A percentile compares a stretch with the other conserved stretches of the same genome.
These are phyloP conservation scores for Danio choprae DNA, from an alignment of 2,797 vertebrate species.

Conservation along the genomic window DNA sequence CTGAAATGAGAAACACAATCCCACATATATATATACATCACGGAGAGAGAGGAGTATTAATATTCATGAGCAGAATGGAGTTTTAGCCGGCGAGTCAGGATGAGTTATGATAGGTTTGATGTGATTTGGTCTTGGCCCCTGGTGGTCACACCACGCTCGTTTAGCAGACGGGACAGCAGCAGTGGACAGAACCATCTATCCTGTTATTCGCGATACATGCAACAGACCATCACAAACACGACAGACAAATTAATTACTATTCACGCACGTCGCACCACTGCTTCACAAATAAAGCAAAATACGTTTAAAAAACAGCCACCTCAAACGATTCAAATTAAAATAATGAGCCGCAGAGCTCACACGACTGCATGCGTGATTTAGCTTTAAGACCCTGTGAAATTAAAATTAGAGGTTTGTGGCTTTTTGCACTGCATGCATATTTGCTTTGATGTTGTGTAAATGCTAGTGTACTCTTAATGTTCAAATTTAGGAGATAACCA, in stretches of 20 bases:
- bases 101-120: conserved; percentile 66
- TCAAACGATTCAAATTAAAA: not conserved
- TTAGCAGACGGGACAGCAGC: conserved; percentile 54
- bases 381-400: conserved; percentile 1
- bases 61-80: conserved; percentile 69
- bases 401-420: conserved; percentile 10
- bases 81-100: conserved; percentile 60
- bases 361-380: not conserved
- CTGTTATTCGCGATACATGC: conserved; percentile 30
- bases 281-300: conserved; percentile 16
- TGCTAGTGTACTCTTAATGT: no score
- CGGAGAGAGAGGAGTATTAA: conserved; percentile 61
- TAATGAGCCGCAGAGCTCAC: not conserved
- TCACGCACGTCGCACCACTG: conserved; percentile 2
- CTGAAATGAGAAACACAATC: conserved; percentile 62
- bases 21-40: conserved; percentile 56
- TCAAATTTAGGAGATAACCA: not conserved
- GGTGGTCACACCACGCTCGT: conserved; percentile 45
- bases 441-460: not conserved
- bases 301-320: conserved; percentile 1
- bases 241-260: conserved; percentile 29
- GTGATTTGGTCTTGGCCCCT: conserved; percentile 65
- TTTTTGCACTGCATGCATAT: not conserved
- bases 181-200: conserved; percentile 53
- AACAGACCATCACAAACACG: conserved; percentile 2